Conservation (phyloP, 2,888 invertebrate species). For the Coenonympha arcania region DNA sequence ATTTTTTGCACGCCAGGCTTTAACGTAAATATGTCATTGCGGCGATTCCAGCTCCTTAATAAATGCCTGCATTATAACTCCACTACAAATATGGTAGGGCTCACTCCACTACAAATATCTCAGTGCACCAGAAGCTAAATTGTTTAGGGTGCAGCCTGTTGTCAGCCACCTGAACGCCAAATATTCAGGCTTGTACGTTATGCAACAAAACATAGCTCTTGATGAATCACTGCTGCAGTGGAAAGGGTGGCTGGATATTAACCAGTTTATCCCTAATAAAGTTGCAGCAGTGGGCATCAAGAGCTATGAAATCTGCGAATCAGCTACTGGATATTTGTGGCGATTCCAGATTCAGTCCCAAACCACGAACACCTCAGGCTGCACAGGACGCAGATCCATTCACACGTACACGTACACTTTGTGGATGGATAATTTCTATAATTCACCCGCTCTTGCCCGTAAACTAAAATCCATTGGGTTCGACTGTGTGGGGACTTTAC, state of each 20-base stretch:
- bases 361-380: too few species aligned
- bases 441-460: too few species aligned
- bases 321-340: not conserved
- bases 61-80: not conserved
- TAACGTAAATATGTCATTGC: too few species aligned
- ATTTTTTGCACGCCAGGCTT: too few species aligned
- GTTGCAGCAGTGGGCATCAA: not conserved
- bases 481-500: too few species aligned
- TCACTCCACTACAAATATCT: not conserved
- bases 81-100: not conserved
- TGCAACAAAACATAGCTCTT: not conserved
- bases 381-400: too few species aligned
- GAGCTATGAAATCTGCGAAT: not conserved
- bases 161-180: not conserved
- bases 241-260: not conserved
- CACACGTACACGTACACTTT: too few species aligned
- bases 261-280: not conserved
- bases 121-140: not conserved
- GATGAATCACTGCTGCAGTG: not conserved
- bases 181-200: not conserved
- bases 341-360: not conserved
- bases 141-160: not conserved
- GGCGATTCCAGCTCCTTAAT: too few species aligned
- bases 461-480: too few species aligned
- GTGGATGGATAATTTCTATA: too few species aligned